Conservation (phyloP, 2,113 vertebrate species). For the Leptodactylus fuscus region DNA sequence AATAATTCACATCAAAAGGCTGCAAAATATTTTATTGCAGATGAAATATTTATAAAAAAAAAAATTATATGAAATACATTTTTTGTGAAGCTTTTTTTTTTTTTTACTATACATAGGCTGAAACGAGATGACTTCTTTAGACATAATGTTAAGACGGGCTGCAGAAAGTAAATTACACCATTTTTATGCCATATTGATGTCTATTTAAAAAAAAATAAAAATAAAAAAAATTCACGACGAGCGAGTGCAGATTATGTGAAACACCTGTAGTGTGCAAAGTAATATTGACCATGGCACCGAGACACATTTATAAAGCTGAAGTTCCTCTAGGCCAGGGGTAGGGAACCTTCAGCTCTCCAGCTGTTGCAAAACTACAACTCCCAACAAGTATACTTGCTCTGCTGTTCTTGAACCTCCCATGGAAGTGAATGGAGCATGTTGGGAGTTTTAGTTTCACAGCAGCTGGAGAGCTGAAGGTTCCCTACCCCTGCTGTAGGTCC, state of each 20-base stretch:
- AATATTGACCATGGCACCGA: slow-evolving; percentile 28
- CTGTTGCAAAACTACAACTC: no score
- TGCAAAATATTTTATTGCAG: slow-evolving; percentile 46
- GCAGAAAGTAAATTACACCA: not conserved
- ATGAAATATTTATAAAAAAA: slow-evolving; percentile 51
- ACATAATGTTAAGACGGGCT: not conserved
- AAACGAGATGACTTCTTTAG: not conserved
- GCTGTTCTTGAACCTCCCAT: no score
- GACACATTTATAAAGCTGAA: not conserved
- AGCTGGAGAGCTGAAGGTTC: no score
- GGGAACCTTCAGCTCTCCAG: no score
- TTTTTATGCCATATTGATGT: not conserved
- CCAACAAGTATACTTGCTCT: no score
- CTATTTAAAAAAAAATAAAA: not conserved
- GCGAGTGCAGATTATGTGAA: slow-evolving; percentile 20
- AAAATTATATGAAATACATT: slow-evolving; percentile 43
- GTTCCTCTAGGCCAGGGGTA: no score
- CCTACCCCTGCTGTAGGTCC: no score
- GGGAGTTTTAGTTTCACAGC: no score
- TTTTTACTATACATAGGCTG: slow-evolving; percentile 28
- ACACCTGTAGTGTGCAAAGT: slow-evolving; percentile 38
- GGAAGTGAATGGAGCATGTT: no score
- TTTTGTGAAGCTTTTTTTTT: slow-evolving; percentile 25
- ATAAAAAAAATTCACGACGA: not conserved
- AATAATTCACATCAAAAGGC: no score